Conservation (phyloP, 2,797 vertebrate species). For the Apodemus agrarius region DNA sequence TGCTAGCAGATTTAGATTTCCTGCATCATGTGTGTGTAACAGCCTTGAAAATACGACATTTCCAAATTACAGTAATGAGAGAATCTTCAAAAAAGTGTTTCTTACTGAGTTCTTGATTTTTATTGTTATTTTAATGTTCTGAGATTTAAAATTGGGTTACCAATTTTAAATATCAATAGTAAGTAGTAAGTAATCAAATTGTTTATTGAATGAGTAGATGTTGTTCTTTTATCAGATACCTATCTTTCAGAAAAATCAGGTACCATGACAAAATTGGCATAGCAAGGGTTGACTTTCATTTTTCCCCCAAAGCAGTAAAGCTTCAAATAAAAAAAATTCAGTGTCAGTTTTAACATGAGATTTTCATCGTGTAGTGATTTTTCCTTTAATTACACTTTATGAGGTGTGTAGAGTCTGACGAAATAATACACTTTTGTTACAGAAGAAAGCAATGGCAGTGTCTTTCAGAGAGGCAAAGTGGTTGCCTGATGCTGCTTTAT, state of each 20-base stretch:
- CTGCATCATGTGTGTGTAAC: constrained; percentile 23
- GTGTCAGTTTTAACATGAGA: constrained; percentile 38
- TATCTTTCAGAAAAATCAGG: constrained; percentile 52
- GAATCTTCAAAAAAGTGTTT: not conserved
- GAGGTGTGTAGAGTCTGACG: not conserved
- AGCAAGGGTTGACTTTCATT: constrained; percentile 37
- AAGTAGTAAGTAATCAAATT: constrained; percentile 40
- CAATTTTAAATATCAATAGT: not conserved
- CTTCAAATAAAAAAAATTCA: constrained; percentile 25
- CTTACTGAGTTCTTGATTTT: not conserved
- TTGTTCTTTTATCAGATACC: constrained; percentile 15
- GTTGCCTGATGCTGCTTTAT: not conserved
- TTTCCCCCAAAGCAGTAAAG: constrained; percentile 28
- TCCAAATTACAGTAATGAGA: not conserved
- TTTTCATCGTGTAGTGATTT: constrained; percentile 44
- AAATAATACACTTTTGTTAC: constrained; percentile 19
- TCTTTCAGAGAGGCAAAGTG: constrained; percentile 29
- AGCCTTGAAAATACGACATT: not conserved
- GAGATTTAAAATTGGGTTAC: no score
- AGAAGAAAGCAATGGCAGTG: constrained; percentile 17
- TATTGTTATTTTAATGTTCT: constrained; percentile 45
- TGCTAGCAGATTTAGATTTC: constrained; percentile 46
- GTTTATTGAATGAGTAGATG: constrained; percentile 40
- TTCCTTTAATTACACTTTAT: constrained; percentile 22
- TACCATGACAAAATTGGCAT: constrained; percentile 40